Base-by-base conservation (phyloP, 2,888 invertebrate species). In the Euplexia lucipara region DNA sequence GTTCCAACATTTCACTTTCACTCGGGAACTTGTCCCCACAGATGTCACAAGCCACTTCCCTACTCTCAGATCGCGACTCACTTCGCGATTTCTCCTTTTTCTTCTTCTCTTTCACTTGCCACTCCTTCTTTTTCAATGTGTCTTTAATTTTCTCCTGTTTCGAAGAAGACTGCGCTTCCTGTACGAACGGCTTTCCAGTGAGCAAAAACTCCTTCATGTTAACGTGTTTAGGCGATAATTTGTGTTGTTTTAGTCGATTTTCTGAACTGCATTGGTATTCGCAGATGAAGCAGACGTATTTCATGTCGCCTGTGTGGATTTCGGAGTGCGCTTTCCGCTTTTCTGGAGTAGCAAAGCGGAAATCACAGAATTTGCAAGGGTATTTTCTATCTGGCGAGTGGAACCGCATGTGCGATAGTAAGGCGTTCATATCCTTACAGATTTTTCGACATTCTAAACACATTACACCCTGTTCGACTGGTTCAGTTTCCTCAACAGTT, bases 201-300 rank as follows among this genome's bases (percentile, higher is more conserved):
- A 92, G 54, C 10, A 95, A 76, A 70, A 89, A 92, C 76, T 94
- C 90, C 49, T 91, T 93, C 91, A 94, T 94, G 52, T 90, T 92
- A 0, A 88, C 72, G 81, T 95, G 95, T 82, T 95, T 95, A 30
- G 89, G 67, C 0, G 93, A 92, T 64, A 83, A 75, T 76, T 95
- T 95, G 71, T 95, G 95, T 3, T 88, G 90, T 70, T 91, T 91
- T 34, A 95, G 74, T 12, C 95, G 83, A 69, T 94, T 94, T 67
- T 92, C 93, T 0, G 95, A 95, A 51, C 91, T 94, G 66, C 95
- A 95, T 52, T 92, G 92, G 62, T 95, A 95, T 76, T 95, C 95
- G 56, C 95, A 95, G 22, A 95, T 94, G 42, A 95, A 95, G 65
- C 95, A 95, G 0, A 95, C 95, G 53, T 90, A 95, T 74, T 93